Percentiles rank a stretch among this genome's conserved stretches.
These are phyloP conservation scores for Thalassarche chlororhynchos DNA, from an alignment of 2,113 vertebrate genomes.

Conservation along the genomic window DNA sequence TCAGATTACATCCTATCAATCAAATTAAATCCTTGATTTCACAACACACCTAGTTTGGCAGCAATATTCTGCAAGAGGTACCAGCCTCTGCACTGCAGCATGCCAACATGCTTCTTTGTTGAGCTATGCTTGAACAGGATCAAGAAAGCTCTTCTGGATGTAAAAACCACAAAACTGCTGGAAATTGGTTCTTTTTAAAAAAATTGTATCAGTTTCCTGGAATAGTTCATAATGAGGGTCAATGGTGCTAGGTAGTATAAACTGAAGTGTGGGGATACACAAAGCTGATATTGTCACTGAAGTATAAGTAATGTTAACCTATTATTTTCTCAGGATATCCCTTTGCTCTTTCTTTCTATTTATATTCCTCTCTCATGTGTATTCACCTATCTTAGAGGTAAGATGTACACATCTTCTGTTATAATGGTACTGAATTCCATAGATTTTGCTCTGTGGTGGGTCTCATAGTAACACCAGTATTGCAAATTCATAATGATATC, in stretches of 20 bases:
- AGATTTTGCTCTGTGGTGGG: not conserved
- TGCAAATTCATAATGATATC: not conserved
- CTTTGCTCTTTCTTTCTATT: not conserved
- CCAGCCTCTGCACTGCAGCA: not conserved
- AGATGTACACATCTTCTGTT: not conserved
- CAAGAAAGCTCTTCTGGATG: not conserved
- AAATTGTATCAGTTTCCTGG: not conserved
- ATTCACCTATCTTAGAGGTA: not conserved
- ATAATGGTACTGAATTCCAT: not conserved
- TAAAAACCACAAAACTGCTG: not conserved
- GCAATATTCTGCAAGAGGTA: not conserved
- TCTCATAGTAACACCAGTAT: not conserved
- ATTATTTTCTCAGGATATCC: not conserved
- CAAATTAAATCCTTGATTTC: not conserved
- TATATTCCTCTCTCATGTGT: accelerated
- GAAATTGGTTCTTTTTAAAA: not conserved
- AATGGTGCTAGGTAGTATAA: accelerated
- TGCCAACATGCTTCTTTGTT: not conserved
- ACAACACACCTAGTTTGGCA: not conserved
- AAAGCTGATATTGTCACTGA: not conserved
- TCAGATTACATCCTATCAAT: not conserved
- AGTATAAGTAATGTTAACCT: too few relatives aligned
- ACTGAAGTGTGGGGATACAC: not conserved
- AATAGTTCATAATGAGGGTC: not conserved
- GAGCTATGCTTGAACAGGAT: not conserved